Evolutionary conservation across 1,140 invertebrate genomes (phyloP).

Genomic region (Proctacanthus coquilletti): DNA sequence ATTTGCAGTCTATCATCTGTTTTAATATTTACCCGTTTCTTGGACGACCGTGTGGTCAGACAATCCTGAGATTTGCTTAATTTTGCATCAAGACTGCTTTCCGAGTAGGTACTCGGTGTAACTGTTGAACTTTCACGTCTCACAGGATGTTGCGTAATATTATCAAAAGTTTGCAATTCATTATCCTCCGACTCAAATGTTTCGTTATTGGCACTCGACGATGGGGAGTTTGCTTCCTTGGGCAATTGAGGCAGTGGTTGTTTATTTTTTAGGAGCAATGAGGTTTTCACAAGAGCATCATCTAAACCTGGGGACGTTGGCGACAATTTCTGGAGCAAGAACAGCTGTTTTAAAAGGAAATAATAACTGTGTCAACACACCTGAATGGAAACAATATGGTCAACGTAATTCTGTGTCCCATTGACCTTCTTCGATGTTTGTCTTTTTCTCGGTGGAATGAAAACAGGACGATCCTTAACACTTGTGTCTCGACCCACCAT

Average conservation of each 20-base stretch:
- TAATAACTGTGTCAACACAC: too few species aligned
- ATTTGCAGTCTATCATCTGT: conserved; percentile 19
- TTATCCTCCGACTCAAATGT: conserved; percentile 8
- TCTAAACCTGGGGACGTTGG: conserved; percentile 25
- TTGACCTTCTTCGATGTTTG: conserved; percentile 36
- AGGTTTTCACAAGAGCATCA: conserved; percentile 24
- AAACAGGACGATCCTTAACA: conserved; percentile 38
- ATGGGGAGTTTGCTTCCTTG: conserved; percentile 7
- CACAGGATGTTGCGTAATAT: conserved; percentile 22
- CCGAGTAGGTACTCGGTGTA: conserved; percentile 27
- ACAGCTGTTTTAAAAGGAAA: too few species aligned
- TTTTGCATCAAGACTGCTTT: conserved; percentile 26
- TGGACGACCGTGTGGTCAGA: conserved; percentile 33
- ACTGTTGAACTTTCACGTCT: conserved; percentile 26
- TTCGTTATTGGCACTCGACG: too few species aligned
- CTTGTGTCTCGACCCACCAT: conserved; percentile 18
- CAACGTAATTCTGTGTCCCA: conserved; percentile 35
- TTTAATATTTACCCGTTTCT: conserved; percentile 44
- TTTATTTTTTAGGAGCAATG: conserved; percentile 27
- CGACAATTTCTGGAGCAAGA: conserved; percentile 31
- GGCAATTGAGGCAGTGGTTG: conserved; percentile 25
- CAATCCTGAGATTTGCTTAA: conserved; percentile 27
- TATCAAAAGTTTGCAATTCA: conserved; percentile 27
- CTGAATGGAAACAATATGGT: conserved; percentile 42
- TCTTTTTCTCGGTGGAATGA: conserved; percentile 41